A percentile compares a stretch with the other conserved stretches of the same genome.
phyloP scores from a whole-genome alignment of 2,888 invertebrate species.

The Platycheirus rosarum region DNA sequence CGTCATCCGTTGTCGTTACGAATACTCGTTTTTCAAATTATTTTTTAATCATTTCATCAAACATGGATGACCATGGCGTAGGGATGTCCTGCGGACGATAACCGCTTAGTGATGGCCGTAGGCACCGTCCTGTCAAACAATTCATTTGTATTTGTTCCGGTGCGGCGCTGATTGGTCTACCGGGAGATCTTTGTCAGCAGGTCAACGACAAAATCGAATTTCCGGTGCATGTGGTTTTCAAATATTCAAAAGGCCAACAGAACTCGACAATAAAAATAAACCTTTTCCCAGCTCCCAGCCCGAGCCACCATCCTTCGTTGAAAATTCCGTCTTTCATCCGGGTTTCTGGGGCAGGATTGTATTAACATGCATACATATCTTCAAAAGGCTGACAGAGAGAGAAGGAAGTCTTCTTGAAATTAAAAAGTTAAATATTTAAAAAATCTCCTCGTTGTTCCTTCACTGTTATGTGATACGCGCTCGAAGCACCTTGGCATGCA shows the following conservation, averaged over 20 bases:
- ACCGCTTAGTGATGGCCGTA: slow-evolving; percentile 1
- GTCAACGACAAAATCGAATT: slow-evolving; percentile 32
- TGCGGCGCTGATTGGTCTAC: slow-evolving; percentile 38
- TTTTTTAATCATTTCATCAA: slow-evolving; percentile 26
- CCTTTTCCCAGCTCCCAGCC: neutral
- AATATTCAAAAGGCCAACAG: slow-evolving; percentile 19
- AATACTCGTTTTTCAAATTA: slow-evolving; percentile 35
- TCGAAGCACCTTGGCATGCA: slow-evolving; percentile 32
- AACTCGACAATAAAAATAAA: neutral
- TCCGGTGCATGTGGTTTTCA: slow-evolving; percentile 7
- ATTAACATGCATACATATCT: slow-evolving; percentile 13
- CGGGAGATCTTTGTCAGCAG: slow-evolving; percentile 17
- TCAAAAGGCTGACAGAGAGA: neutral
- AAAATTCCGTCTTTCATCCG: neutral
- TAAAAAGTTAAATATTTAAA: slow-evolving; percentile 69
- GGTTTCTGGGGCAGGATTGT: slow-evolving; percentile 26
- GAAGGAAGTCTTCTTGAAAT: slow-evolving; percentile 39
- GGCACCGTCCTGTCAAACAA: slow-evolving; percentile 29
- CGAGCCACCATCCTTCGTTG: neutral
- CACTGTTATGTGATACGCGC: slow-evolving; percentile 24
- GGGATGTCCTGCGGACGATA: neutral
- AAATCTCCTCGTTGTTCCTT: slow-evolving; percentile 30
- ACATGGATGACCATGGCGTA: neutral
- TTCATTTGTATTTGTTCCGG: slow-evolving; percentile 65
- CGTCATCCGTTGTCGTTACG: slow-evolving; percentile 6